Evolutionary conservation across 1,140 invertebrate species (phyloP).

Genomic region (Temnothorax nylanderi): DNA sequence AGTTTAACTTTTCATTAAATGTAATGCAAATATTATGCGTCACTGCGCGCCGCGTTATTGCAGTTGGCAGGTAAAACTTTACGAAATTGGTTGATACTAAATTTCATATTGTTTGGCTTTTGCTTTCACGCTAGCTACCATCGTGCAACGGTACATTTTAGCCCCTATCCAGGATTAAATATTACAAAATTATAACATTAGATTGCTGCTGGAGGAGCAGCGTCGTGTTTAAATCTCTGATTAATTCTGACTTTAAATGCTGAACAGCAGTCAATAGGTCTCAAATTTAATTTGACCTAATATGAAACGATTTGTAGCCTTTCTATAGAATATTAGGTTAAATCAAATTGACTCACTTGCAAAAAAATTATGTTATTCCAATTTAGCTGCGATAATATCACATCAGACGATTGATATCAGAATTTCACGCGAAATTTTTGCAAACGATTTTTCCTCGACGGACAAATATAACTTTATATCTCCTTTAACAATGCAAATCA

Average conservation of each 20-base stretch:
- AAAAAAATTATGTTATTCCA: background rate
- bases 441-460: background rate
- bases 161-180: background rate
- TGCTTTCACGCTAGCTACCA: background rate
- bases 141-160: background rate
- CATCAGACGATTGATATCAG: background rate
- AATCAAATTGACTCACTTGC: background rate
- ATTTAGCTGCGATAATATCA: background rate
- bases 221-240: background rate
- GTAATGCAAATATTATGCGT: conserved; percentile 55
- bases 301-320: background rate
- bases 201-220: background rate
- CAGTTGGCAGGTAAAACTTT: conserved; percentile 38
- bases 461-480: conserved; percentile 29
- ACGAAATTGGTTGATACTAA: conserved; percentile 32
- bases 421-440: background rate
- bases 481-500: conserved; percentile 33
- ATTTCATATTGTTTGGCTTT: conserved; percentile 28
- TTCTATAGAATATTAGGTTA: background rate
- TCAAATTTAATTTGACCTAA: background rate
- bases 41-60: conserved; percentile 12
- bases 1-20: conserved; percentile 55
- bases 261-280: background rate
- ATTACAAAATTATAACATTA: conserved; percentile 6
- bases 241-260: background rate